Base-by-base conservation (phyloP, 2,113 vertebrate species). In the Macroglossus sobrinus region DNA sequence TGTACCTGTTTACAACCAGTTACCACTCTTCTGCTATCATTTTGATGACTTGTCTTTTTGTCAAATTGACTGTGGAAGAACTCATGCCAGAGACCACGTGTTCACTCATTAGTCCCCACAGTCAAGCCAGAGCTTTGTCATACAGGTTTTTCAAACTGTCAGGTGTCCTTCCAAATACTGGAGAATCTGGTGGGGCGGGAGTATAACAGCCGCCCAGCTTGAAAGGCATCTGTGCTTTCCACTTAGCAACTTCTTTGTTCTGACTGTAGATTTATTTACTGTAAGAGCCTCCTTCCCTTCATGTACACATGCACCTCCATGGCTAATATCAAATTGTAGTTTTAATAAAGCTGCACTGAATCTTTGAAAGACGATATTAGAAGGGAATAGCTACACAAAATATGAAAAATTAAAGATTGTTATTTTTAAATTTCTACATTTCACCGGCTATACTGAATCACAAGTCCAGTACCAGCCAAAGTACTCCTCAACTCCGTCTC, bases 31-130 rank as follows among this genome's bases (percentile, higher is more conserved):
- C 40, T 35, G 7, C 7, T 66, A 7, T 24, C 53, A n/a, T 79
- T 79, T 47, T 43, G 59, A 47, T 43, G 53, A 40, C 28, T 68
- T 84, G 43, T 33, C 18, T 86, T 91, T 47, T 55, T 47, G 21
- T 78, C 63, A 47, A 69, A 59, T 14, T 40, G 40, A 55, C 30
- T 28, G 2, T 10, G 24, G 47, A n/a, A 66, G 14, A 45, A 30
- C 1, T 16, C 15, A 26, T 3, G 3, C 24, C 53, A 33, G 15
- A 47, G 47, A n/a, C 26, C 24, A 35, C 3, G 43, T 1, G 7
- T 61, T 47, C 14, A 7, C n/a, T 53, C 21, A 2, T 15, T 5
- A 22, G 4, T 28, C 12, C 26, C 15, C 19, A 3, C 1, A 30
- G 11, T 26, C 22, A 10, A 12, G 2, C 19, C 5, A 33, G 61